These are phyloP conservation scores for Mechanitis messenoides DNA, from an alignment of 2,888 invertebrate genomes.

Conservation along the genomic window DNA sequence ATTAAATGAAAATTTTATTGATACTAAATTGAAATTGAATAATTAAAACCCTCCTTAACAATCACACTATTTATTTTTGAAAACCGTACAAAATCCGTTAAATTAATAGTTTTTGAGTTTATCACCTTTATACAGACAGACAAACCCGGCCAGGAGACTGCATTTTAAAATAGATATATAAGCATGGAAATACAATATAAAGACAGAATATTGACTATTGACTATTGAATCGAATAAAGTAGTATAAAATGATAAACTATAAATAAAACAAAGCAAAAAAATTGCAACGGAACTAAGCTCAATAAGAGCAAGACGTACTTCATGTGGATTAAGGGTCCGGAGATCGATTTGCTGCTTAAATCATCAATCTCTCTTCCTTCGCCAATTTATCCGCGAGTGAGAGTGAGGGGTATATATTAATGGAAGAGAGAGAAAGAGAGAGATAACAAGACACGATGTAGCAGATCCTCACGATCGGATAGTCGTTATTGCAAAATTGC, in stretches of 20 bases:
- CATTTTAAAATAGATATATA: too few relatives aligned
- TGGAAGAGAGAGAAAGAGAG: slow-evolving; percentile 33
- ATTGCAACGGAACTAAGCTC: slow-evolving; percentile 21
- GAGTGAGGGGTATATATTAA: slow-evolving; percentile 33
- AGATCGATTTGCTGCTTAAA: slow-evolving; percentile 53
- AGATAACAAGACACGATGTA: slow-evolving; percentile 37
- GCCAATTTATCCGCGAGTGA: slow-evolving; percentile 50
- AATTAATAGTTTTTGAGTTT: too few relatives aligned
- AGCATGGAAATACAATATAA: too few relatives aligned
- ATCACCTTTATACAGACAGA: too few relatives aligned
- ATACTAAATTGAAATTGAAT: too few relatives aligned
- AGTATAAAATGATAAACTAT: neutral
- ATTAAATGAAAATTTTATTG: too few relatives aligned
- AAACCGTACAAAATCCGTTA: too few relatives aligned
- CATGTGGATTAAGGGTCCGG: slow-evolving; percentile 20
- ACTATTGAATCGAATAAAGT: neutral
- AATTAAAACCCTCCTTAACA: too few relatives aligned
- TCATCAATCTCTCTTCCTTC: slow-evolving; percentile 70
- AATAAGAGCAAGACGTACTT: slow-evolving; percentile 12
- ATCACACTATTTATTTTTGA: too few relatives aligned
- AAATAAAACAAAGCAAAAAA: slow-evolving; percentile 14
- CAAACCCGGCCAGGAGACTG: too few relatives aligned
- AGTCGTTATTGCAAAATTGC: slow-evolving; percentile 9
- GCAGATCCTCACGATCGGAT: slow-evolving; percentile 37
- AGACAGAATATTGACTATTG: neutral